phyloP scores from a whole-genome alignment of 2,888 invertebrate species.

The Griposia aprilina region DNA sequence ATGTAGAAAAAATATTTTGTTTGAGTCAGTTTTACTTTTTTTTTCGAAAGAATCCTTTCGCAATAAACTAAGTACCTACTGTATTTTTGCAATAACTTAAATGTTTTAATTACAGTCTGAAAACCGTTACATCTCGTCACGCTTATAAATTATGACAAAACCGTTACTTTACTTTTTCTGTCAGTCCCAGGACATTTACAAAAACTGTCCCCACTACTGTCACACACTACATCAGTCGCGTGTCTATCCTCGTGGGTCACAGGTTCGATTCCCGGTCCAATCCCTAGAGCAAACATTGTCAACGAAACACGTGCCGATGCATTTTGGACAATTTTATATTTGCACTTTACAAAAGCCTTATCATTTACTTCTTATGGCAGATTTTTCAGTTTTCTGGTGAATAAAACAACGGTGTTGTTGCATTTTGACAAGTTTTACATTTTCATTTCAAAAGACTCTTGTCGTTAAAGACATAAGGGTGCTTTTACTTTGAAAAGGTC shows the following conservation, averaged over 20 bases:
- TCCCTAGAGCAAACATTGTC: conserved; percentile 68
- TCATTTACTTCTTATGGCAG: rapidly evolving
- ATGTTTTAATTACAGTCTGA: background rate
- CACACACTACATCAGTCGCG: conserved; percentile 61
- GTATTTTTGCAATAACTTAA: background rate
- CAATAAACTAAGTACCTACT: too few relatives aligned
- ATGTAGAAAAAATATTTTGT: too few relatives aligned
- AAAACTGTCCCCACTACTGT: conserved; percentile 48
- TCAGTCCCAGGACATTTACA: conserved; percentile 23
- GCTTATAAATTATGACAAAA: background rate
- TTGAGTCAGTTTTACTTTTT: too few relatives aligned
- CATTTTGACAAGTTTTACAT: background rate
- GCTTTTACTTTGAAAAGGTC: background rate
- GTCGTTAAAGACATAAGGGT: rapidly evolving
- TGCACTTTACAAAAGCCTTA: background rate
- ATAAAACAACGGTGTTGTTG: background rate
- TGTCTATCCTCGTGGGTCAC: conserved; percentile 65
- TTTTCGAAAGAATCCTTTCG: too few relatives aligned
- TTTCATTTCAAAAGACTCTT: background rate
- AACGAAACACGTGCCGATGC: conserved; percentile 59
- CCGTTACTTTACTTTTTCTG: conserved; percentile 12
- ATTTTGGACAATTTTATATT: conserved; percentile 2
- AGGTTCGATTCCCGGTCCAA: conserved; percentile 64
- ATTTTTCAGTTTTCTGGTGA: background rate
- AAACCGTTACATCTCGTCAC: conserved; percentile 22